Evolutionary conservation across 2,888 invertebrate species (phyloP), one percentile per base, ranked within the genome.

Genomic region (Melanophora roralis): DNA sequence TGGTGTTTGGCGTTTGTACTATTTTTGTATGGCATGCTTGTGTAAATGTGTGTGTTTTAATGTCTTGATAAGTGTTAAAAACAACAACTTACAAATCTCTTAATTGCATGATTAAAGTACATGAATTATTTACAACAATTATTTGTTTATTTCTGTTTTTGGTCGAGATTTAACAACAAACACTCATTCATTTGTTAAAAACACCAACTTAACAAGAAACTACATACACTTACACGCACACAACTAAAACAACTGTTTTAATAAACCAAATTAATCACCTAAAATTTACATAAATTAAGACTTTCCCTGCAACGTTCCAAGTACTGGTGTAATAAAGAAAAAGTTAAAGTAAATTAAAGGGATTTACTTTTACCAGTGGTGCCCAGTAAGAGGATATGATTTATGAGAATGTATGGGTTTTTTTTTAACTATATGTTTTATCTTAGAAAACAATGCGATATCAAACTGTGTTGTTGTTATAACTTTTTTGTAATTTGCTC

Each of bases 81-180:
- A 59, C 64, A 49, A 71, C 75, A 72, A 72, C 49, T 57, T 68
- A 68, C 55, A 80, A 80, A 72, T 72, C 72, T 51, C 62, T 53
- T 68, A 57, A 57, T 80, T 72, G 80, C 80, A 80, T 80, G 80
- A 62, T 57, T 68, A 59, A 68, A 68, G 55, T 51, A 14, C 72
- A 80, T 80, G 72, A 80, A 80, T 76, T 72, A 80, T 76, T 80
- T 51, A 76, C 76, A 23, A 71, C 16, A 43, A 77, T 77, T 71
- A 71, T 77, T 59, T 64, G 23, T 49, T 71, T 43, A 49, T 23
- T 57, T 65, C 43, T 64, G n/a, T n/a, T n/a, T 64, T 27, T 62
- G 23, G 43, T 43, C 40, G 40, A 14, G 51, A 36, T 9, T 38
- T 45, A n/a, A 59, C 34, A 3, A 8, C 34, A 23, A 59, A 67